Conservation (phyloP, 2,797 vertebrate species). For the Mico argentatus region DNA sequence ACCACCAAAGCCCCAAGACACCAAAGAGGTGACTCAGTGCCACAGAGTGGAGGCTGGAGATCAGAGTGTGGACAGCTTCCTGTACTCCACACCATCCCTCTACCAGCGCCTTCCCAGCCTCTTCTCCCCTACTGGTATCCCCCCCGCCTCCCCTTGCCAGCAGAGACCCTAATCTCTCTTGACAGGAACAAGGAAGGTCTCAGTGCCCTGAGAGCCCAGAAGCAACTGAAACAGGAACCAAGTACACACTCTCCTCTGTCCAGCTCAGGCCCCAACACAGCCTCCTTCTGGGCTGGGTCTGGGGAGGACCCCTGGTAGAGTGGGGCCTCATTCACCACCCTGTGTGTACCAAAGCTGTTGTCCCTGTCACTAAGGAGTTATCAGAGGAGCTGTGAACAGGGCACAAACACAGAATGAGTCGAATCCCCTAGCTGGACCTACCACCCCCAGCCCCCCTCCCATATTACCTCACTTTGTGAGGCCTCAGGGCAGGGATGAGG, state of each 20-base stretch:
- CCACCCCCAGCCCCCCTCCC: neutral
- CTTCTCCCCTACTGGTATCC: neutral
- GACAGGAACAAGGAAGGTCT: conserved; percentile 40
- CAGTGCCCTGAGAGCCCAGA: neutral
- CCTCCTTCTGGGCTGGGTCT: conserved; percentile 31
- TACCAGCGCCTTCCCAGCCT: neutral
- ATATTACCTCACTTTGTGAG: neutral
- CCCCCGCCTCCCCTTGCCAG: neutral
- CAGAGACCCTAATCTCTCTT: conserved; percentile 60
- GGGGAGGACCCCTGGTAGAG: conserved; percentile 36
- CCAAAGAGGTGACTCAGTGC: neutral
- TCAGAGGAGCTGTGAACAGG: conserved; percentile 25
- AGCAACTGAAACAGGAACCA: conserved; percentile 32
- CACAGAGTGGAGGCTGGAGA: neutral
- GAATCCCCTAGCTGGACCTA: neutral
- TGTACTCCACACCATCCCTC: neutral
- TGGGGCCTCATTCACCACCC: conserved; percentile 5
- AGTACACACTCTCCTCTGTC: neutral
- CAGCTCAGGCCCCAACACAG: conserved; percentile 56
- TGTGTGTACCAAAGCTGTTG: conserved; percentile 54
- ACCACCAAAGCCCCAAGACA: neutral
- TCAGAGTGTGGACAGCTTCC: neutral
- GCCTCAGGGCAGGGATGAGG: neutral
- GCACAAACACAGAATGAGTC: conserved; percentile 7
- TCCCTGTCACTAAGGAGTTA: conserved; percentile 34